Percentiles rank a stretch among this genome's conserved stretches.
These are phyloP conservation scores for Pardalotus punctatus DNA, from an alignment of 2,113 vertebrate genomes.

Conservation along the genomic window DNA sequence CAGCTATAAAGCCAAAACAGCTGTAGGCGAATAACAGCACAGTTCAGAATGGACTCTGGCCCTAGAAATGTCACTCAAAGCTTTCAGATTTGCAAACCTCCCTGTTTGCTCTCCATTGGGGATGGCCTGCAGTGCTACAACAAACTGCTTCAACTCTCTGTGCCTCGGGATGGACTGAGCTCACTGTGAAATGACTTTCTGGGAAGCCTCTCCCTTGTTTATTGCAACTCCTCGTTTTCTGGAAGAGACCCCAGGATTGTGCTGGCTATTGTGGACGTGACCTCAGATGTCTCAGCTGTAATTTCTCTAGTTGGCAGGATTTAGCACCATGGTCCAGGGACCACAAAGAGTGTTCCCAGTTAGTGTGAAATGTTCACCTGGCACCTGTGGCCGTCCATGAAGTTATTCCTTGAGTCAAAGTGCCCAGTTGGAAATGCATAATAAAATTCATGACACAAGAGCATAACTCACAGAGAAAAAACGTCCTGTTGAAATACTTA, in stretches of 20 bases:
- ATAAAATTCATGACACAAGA: not conserved
- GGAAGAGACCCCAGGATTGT: not conserved
- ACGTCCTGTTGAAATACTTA: not conserved
- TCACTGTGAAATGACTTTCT: not conserved
- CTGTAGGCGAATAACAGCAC: not conserved
- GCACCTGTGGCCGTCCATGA: accelerated
- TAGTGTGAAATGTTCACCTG: not conserved
- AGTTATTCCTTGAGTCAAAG: not conserved
- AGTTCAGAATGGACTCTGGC: not conserved
- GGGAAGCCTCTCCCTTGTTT: slow-evolving; percentile 54
- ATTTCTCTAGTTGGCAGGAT: not conserved
- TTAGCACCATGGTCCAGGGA: not conserved
- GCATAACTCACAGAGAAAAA: not conserved
- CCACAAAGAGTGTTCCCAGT: not conserved
- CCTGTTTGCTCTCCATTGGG: accelerated
- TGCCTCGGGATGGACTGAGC: not conserved
- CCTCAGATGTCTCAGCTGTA: not conserved
- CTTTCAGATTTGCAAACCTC: not conserved
- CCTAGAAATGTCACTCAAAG: not conserved
- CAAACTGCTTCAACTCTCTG: not conserved
- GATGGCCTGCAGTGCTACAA: not conserved
- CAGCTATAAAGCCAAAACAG: not conserved
- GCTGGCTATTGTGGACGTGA: not conserved
- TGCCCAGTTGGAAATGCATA: not conserved
- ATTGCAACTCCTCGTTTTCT: not conserved